phyloP scores from a whole-genome alignment of 1,140 invertebrate genomes.

The Zaprionus tsacasi region DNA sequence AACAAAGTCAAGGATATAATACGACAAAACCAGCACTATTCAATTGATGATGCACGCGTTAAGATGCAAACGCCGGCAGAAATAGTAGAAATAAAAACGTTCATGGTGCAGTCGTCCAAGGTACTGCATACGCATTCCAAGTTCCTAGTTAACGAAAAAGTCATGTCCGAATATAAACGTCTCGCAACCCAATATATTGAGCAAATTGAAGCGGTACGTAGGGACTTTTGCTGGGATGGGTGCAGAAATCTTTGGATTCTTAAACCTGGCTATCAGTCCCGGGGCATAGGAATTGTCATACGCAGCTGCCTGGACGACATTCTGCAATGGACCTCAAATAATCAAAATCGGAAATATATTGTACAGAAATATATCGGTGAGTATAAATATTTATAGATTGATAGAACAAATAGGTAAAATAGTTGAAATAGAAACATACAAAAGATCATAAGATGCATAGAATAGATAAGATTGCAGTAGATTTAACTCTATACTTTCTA shows the following conservation, averaged over 20 bases:
- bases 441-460: too few species aligned
- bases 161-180: slow-evolving; percentile 85
- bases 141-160: slow-evolving; percentile 83
- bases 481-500: background rate
- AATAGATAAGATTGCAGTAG: too few species aligned
- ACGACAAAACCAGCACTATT: slow-evolving; percentile 61
- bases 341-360: slow-evolving; percentile 90
- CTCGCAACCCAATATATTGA: slow-evolving; percentile 86
- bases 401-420: too few species aligned
- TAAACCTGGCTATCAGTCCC: slow-evolving; percentile 94
- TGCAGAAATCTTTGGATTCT: slow-evolving; percentile 96
- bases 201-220: slow-evolving; percentile 87
- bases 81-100: slow-evolving; percentile 89
- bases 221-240: slow-evolving; percentile 87
- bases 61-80: slow-evolving; percentile 66
- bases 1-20: slow-evolving; percentile 68
- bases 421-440: too few species aligned
- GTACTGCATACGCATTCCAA: slow-evolving; percentile 83
- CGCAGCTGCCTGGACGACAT: slow-evolving; percentile 87
- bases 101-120: slow-evolving; percentile 86
- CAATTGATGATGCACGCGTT: slow-evolving; percentile 58
- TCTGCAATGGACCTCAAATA: slow-evolving; percentile 86
- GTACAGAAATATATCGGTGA: slow-evolving; percentile 97
- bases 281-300: slow-evolving; percentile 92
- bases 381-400: background rate